Evolutionary conservation across 1,140 invertebrate species (phyloP).

Genomic region (Microplitis mediator): DNA sequence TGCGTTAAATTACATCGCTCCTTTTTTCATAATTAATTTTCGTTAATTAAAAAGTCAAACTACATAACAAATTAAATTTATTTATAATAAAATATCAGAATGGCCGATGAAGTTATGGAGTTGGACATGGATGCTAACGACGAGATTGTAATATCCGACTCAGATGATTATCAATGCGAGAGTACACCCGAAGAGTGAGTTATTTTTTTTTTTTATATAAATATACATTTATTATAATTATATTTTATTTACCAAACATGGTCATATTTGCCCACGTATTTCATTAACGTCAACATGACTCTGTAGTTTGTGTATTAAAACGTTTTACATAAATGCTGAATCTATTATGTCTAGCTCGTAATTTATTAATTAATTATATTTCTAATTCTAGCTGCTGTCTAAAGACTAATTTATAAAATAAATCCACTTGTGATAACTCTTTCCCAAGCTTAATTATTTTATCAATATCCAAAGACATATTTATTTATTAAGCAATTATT

Average conservation of each 20-base stretch:
- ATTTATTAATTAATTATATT: too few species aligned
- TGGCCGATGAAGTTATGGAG: background rate
- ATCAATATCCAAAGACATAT: background rate
- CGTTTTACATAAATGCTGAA: too few species aligned
- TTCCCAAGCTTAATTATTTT: background rate
- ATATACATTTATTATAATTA: background rate
- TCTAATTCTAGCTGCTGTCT: too few species aligned
- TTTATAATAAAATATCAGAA: background rate
- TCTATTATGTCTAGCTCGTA: too few species aligned
- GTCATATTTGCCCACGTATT: background rate
- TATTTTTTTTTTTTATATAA: background rate
- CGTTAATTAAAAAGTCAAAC: too few species aligned
- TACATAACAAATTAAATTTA: background rate
- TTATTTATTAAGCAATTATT: background rate
- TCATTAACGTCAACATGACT: background rate
- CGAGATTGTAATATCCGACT: background rate
- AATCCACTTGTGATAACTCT: too few species aligned
- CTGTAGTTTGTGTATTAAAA: too few species aligned
- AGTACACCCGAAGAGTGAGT: background rate
- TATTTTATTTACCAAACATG: background rate
- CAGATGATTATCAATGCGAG: background rate
- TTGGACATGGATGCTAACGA: constrained; percentile 10
- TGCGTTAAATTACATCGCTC: background rate
- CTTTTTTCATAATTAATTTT: too few species aligned
- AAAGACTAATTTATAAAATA: too few species aligned